Evolutionary conservation across 2,888 invertebrate species (phyloP).

Genomic region (Stegophylla sp.): DNA sequence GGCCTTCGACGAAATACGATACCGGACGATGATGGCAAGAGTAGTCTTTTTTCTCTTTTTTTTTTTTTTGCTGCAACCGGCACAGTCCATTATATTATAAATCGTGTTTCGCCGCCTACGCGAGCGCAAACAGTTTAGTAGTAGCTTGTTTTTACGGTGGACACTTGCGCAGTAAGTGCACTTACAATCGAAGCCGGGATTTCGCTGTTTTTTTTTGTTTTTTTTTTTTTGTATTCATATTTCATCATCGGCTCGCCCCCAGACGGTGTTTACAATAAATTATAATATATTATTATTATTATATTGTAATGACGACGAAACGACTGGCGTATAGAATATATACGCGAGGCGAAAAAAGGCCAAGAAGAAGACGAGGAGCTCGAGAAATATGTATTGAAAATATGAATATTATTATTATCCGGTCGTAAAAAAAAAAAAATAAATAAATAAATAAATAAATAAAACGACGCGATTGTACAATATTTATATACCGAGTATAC

Average conservation of each 20-base stretch:
- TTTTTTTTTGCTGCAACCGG: too few relatives aligned
- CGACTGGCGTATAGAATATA: background rate
- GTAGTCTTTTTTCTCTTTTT: too few relatives aligned
- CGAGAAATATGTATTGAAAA: constrained; percentile 30
- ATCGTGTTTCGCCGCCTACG: too few relatives aligned
- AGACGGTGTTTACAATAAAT: constrained; percentile 48
- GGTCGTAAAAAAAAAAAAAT: constrained; percentile 48
- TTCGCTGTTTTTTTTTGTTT: too few relatives aligned
- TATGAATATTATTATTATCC: constrained; percentile 20
- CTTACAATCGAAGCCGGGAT: too few relatives aligned
- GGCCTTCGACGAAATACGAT: too few relatives aligned
- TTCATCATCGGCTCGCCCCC: background rate
- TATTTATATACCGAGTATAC: background rate
- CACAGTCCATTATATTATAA: too few relatives aligned
- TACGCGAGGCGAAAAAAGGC: background rate
- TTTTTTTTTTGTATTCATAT: background rate
- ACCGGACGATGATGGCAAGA: too few relatives aligned
- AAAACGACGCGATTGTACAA: background rate
- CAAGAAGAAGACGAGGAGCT: background rate
- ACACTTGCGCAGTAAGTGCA: background rate
- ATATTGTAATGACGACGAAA: constrained; percentile 17
- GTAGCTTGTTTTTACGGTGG: too few relatives aligned
- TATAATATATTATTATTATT: background rate
- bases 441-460: too few relatives aligned
- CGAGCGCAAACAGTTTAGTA: background rate